Base-by-base conservation (phyloP, 2,113 vertebrate species). In the Penelope pileata region DNA sequence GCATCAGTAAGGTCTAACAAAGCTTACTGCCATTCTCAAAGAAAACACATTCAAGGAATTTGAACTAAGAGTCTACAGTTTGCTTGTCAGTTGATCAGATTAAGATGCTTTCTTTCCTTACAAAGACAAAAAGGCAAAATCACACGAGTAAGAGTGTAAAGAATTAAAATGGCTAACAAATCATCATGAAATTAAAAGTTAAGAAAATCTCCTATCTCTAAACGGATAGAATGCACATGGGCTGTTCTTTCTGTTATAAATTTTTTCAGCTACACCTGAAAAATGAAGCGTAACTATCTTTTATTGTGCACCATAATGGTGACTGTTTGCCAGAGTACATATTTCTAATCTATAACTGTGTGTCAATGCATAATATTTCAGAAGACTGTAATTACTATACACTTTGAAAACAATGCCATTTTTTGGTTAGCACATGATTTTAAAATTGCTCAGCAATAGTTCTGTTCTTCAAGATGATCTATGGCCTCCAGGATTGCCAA, bases 1-100 rank as follows among this genome's bases (percentile, higher is more conserved):
- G n/a, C 56, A 78, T 78, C 73, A 81, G 18, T 82, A 86, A 94
- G 30, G 43, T 24, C 60, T 88, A 93, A 90, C 75, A 51, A 91
- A 78, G 76, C 45, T 82, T 86, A 88, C 16, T 56, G 38, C 82
- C 16, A 23, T 70, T 91, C 42, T 74, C 79, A 64, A 74, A 83
- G 72, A 87, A 77, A 76, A 47, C 23, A 72, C 38, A 21, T 24
- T 83, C 38, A 36, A 81, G 60, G 45, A 93, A 81, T 72, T 34
- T 63, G 40, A 86, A 87, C 50, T 54, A 50, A 38, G 58, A 91
- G 42, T 15, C n/a, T 74, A 24, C n/a, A 68, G 64, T 70, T 83
- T 91, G 77, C 21, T 76, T 77, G 43, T 48, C 64, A 88, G n/a
- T 17, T 83, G 59, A 88, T 88, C 82, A 4, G 4, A 77, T 27